Evolutionary conservation across 2,113 vertebrate species (phyloP).

Genomic region (Rhynchopsitta pachyrhyncha): DNA sequence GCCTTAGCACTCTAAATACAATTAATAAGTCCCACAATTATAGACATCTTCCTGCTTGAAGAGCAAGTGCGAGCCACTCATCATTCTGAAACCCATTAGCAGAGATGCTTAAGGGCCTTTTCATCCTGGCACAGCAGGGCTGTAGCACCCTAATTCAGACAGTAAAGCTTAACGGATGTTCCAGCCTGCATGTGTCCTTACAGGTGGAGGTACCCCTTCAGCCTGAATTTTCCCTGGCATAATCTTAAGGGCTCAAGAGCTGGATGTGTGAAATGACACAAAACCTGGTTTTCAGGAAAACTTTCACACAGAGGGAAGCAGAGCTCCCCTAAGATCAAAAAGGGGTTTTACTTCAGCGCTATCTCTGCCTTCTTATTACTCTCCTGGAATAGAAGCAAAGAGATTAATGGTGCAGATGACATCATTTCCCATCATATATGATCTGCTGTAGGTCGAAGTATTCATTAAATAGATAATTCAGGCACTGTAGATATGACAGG

Average conservation of each 20-base stretch:
- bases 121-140: fast-evolving
- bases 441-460: not conserved
- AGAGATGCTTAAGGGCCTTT: not conserved
- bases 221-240: not conserved
- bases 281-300: not conserved
- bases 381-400: not conserved
- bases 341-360: not conserved
- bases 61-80: not conserved
- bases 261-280: not conserved
- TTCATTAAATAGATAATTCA: not conserved
- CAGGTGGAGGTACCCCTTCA: not conserved
- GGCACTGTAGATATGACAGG: not conserved
- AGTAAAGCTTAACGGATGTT: not conserved
- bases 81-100: constrained; percentile 39
- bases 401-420: not conserved
- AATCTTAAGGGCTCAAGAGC: not conserved
- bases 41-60: constrained; percentile 23
- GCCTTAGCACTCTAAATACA: not conserved
- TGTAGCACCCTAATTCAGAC: not conserved
- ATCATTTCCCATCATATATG: not conserved
- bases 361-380: not conserved
- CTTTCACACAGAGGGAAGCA: not conserved
- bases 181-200: not conserved
- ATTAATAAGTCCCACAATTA: constrained; percentile 23
- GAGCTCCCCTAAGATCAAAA: not conserved